Evolutionary conservation across 2,113 vertebrate species (phyloP), one percentile per base, ranked within the genome.

Genomic region (Mola mola): DNA sequence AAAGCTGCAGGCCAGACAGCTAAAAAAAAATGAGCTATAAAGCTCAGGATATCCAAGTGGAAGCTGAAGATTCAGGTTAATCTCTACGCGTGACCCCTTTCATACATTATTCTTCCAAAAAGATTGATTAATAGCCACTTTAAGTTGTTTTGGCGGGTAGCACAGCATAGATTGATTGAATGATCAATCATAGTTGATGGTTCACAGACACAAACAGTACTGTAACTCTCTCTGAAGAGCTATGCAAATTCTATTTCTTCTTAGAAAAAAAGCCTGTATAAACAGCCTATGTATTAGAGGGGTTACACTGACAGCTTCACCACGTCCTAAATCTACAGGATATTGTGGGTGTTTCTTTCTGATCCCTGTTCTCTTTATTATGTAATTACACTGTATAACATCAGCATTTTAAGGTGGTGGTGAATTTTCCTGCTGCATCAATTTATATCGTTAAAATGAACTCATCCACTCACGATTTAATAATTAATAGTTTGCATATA

Each of bases 391-490:
- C 36, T 6, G 3, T 36, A n/a, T n/a, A n/a, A n/a, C 43, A 57
- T 19, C 36, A 15, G 48, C 46, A 46, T 72, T 51, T 47, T 72
- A 66, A 51, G 2, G 31, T 62, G 22, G 40, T 66, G 56, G 36
- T 48, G 38, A 15, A 38, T 56, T 25, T 52, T 53, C 50, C 47
- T 37, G 46, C 36, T 2, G 29, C 38, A 59, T 63, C 42, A 17
- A 43, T 49, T 70, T 73, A 57, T 20, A 63, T 52, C 58, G 66
- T 84, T 48, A 78, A 84, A 74, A 59, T 46, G 8, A 37, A 78
- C 24, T 58, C 5, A 0, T 58, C 65, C 50, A 67, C 72, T 63
- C 65, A 64, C 70, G 38, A 66, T 58, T 64, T 50, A 63, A 70
- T 72, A 62, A 65, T 70, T 20, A 62, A 28, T 43, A 48, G n/a